Base-by-base conservation (phyloP, 1,140 invertebrate genomes). In the Holcopasites calliopsidis region DNA sequence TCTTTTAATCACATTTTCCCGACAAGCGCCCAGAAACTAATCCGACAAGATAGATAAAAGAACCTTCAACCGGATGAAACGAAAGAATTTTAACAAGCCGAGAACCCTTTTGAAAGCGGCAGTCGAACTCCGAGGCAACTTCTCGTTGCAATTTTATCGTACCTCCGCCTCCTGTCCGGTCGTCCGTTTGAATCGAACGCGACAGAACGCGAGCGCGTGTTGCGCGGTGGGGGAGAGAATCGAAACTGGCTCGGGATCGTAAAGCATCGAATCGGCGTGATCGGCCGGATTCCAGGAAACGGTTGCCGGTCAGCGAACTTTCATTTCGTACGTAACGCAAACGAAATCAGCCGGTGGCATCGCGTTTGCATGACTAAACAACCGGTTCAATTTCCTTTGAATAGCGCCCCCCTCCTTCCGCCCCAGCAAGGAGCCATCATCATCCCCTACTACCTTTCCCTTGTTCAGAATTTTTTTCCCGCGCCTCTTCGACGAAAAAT, bases 301-400 rank as follows among this genome's bases (percentile, higher is more conserved):
- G 54, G 33, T 68, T 68, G 31, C 64, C 73, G 65, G 52, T 40
- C 73, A 60, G 55, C 26, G 61, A 54, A 77, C 73, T 81, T 80
- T 72, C 65, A 72, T 80, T 81, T 72, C 55, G 31, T 80, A 52
- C 60, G 42, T 80, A 82, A 77, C 73, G 50, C 42, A 58, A 42
- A 55, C 70, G 79, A 72, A 77, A 82, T 81, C 73, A 72, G 55
- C 49, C 55, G 73, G 73, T 77, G 61, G 64, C 62, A 80, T 80
- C 80, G 73, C 55, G 61, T 82, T 72, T 69, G 79, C 78, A 80
- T 72, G 73, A 68, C 49, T 21, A 52, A 68, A 68, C 73, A 61
- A 68, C 79, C 73, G 58, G 79, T 72, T 70, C 61, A 62, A 77
- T 75, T 49, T 68, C 73, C 60, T 80, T 68, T 44, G 55, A 76